These are phyloP conservation scores for Odontamblyopus lacepedii DNA, from an alignment of 2,797 vertebrate species.

Conservation along the genomic window DNA sequence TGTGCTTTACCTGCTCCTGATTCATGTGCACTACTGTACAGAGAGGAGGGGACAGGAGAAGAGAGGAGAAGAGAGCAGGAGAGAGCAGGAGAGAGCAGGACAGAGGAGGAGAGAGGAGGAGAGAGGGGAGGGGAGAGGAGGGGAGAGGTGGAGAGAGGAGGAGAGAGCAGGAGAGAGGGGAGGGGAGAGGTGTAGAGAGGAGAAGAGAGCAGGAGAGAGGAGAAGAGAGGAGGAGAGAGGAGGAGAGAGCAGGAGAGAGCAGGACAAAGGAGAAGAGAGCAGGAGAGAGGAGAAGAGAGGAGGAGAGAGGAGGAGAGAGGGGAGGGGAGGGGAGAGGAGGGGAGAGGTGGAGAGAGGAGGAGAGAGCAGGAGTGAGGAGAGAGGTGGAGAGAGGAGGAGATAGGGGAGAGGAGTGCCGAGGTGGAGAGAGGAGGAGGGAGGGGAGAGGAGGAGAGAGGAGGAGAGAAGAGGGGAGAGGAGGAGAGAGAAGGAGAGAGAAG, in stretches of 20 bases:
- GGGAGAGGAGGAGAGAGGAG: slow-evolving; percentile 40
- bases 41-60: slow-evolving; percentile 44
- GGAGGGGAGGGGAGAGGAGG: slow-evolving; percentile 40
- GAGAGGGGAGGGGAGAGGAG: no score
- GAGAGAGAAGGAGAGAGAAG: no score
- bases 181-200: not conserved
- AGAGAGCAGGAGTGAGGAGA: slow-evolving; percentile 27
- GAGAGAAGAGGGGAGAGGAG: slow-evolving; percentile 5
- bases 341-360: not conserved
- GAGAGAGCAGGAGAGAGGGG: not conserved
- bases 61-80: slow-evolving; percentile 40
- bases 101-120: no score
- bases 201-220: slow-evolving; percentile 43
- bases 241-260: slow-evolving; percentile 30
- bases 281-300: no score
- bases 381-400: no score
- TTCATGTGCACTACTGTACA: slow-evolving; percentile 48
- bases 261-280: no score
- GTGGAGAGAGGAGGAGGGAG: no score
- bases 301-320: no score
- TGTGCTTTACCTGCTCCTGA: slow-evolving; percentile 46
- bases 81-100: slow-evolving; percentile 28
- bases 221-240: no score
- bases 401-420: no score
- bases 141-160: no score